phyloP scores from a whole-genome alignment of 2,888 invertebrate species.

The Amphipoea oculea region DNA sequence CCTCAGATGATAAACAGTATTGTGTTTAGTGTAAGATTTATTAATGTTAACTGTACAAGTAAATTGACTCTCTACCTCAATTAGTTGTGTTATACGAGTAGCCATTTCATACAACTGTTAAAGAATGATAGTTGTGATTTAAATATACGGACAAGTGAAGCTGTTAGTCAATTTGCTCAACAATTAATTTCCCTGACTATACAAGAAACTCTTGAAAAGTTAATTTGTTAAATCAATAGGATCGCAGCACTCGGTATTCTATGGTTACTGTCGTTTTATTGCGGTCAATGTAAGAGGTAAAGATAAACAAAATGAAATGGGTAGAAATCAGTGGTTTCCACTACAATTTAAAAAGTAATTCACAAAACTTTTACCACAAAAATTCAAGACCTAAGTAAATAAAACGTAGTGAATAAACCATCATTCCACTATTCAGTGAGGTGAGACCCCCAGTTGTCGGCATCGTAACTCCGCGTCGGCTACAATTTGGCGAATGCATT shows the following conservation, averaged over 20 bases:
- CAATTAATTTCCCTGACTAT: background rate
- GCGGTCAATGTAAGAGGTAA: background rate
- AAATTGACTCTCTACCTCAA: background rate
- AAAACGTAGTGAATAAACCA: slow-evolving; percentile 37
- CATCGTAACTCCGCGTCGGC: slow-evolving; percentile 68
- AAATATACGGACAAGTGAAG: background rate
- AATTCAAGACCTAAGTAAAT: slow-evolving; percentile 35
- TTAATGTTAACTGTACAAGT: background rate
- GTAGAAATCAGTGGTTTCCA: background rate
- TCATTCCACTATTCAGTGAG: slow-evolving; percentile 42
- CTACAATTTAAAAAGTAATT: background rate
- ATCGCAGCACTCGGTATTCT: background rate
- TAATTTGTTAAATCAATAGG: background rate
- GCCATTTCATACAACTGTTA: background rate
- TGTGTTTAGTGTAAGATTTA: background rate
- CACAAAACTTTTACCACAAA: slow-evolving; percentile 7
- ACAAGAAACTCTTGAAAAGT: background rate
- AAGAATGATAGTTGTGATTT: background rate
- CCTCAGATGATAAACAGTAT: background rate
- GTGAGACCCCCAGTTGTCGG: slow-evolving; percentile 64
- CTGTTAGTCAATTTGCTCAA: background rate
- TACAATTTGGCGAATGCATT: slow-evolving; percentile 83
- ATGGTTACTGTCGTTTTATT: background rate
- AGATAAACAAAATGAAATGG: background rate
- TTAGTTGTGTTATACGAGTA: background rate